Conservation (phyloP, 2,888 invertebrate genomes). For the Reticulitermes lucifugus region DNA sequence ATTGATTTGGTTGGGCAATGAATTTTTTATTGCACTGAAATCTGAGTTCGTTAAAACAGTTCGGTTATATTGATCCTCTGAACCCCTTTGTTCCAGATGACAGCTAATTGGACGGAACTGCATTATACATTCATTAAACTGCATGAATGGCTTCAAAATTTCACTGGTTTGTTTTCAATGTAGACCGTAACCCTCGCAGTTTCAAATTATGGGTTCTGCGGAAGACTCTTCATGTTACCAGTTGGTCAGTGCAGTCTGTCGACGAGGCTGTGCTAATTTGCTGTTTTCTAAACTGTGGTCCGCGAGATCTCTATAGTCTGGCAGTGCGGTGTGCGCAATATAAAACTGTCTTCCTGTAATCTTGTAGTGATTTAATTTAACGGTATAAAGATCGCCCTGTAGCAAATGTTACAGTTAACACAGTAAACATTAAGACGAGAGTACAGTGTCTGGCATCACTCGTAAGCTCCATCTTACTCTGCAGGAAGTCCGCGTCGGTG, state of each 20-base stretch:
- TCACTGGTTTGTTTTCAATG: neutral
- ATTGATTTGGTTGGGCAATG: neutral
- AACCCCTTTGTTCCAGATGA: conserved; percentile 24
- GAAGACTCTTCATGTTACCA: neutral
- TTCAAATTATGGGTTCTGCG: neutral
- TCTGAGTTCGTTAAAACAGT: conserved; percentile 30
- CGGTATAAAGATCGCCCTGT: no score
- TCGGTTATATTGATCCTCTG: conserved; percentile 45
- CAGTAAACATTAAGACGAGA: no score
- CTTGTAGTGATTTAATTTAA: no score
- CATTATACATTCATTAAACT: conserved; percentile 10
- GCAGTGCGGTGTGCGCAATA: no score
- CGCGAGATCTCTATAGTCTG: no score
- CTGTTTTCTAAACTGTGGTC: no score
- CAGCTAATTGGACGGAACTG: conserved; percentile 4
- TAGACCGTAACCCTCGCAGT: neutral
- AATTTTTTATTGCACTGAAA: conserved; percentile 31
- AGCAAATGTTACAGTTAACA: no score
- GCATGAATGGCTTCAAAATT: neutral
- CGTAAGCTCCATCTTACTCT: no score
- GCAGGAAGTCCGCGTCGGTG: no score
- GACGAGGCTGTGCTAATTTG: no score
- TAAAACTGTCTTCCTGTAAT: no score
- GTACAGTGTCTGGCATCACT: no score
- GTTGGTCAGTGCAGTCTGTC: neutral